Evolutionary conservation across 2,113 vertebrate genomes (phyloP).

Genomic region (Rhadina sibilatrix): DNA sequence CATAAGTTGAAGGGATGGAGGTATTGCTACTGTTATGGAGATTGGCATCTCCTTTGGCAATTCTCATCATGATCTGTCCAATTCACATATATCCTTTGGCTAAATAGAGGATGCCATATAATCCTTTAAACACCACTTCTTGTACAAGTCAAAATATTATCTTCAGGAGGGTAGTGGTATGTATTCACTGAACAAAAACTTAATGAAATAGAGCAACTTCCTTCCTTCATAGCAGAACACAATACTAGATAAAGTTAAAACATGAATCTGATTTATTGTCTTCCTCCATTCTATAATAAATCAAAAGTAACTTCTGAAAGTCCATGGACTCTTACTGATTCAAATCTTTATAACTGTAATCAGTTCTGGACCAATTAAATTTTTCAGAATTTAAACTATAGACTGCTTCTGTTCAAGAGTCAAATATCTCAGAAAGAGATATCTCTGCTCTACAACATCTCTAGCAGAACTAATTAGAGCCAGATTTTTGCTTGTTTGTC

Average conservation of each 20-base stretch:
- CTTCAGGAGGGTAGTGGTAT: background rate
- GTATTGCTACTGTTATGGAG: background rate
- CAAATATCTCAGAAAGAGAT: background rate
- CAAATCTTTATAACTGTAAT: background rate
- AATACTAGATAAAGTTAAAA: background rate
- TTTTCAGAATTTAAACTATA: background rate
- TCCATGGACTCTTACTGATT: background rate
- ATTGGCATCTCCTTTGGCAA: background rate
- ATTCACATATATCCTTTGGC: background rate
- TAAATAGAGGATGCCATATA: background rate
- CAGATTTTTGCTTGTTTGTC: conserved; percentile 4
- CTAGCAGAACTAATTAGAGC: conserved; percentile 36
- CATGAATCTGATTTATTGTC: background rate
- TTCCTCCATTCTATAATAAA: background rate
- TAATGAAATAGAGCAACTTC: background rate
- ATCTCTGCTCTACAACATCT: background rate
- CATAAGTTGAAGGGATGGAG: background rate
- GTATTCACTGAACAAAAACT: background rate
- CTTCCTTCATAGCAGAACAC: background rate
- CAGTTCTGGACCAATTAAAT: background rate
- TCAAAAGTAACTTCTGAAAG: background rate
- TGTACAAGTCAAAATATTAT: background rate
- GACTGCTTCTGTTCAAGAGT: background rate
- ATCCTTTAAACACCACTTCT: background rate
- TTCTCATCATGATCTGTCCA: background rate